These are phyloP conservation scores for Scophthalmus maximus DNA, from an alignment of 2,113 vertebrate species.

Conservation along the genomic window DNA sequence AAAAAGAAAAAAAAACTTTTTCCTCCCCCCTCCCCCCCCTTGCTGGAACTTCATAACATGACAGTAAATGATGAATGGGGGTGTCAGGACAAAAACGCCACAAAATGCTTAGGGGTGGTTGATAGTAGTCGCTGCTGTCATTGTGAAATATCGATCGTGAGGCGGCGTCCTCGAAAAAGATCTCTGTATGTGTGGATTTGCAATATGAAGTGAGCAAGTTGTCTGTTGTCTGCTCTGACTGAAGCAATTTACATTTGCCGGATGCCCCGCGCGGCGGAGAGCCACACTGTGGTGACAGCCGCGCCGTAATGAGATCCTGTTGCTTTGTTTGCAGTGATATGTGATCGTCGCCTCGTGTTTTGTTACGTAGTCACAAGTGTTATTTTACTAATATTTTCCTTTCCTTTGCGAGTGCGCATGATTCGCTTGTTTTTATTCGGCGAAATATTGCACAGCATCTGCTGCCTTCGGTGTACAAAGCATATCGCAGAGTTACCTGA, in stretches of 20 bases:
- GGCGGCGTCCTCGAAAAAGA: conserved; percentile 18
- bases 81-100: conserved; percentile 33
- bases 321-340: conserved; percentile 41
- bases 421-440: conserved; percentile 16
- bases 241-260: conserved; percentile 39
- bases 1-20: conserved; percentile 9
- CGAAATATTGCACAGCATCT: not conserved
- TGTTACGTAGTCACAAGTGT: conserved; percentile 19
- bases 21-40: too few species aligned
- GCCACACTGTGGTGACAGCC: conserved; percentile 2
- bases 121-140: conserved; percentile 61
- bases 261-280: conserved; percentile 7
- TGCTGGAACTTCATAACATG: conserved; percentile 49
- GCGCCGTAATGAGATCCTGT: conserved; percentile 41
- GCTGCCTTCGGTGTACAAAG: too few species aligned
- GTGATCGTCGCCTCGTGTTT: conserved; percentile 34
- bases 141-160: conserved; percentile 53
- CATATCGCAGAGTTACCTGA: too few species aligned
- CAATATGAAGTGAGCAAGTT: conserved; percentile 40
- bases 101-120: conserved; percentile 51
- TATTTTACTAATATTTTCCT: not conserved
- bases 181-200: conserved; percentile 37
- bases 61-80: conserved; percentile 67
- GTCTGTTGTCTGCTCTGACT: conserved; percentile 42
- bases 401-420: conserved; percentile 4